Conservation (phyloP, 2,797 vertebrate genomes). For the Characodon lateralis region DNA sequence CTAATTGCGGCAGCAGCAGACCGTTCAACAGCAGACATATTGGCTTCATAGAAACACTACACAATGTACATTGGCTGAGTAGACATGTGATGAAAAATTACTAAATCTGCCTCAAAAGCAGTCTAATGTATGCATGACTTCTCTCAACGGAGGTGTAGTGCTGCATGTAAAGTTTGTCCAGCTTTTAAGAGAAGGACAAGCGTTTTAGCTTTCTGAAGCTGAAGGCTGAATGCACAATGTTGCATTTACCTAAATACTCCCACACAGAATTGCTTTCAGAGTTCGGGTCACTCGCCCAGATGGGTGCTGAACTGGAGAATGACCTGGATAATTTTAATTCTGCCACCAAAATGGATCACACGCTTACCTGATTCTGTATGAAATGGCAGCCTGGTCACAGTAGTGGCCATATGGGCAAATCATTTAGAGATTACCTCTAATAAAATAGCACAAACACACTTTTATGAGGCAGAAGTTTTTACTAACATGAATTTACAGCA, state of each 20-base stretch:
- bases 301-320: slow-evolving; percentile 21
- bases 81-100: not conserved
- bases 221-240: slow-evolving; percentile 8
- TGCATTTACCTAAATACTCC: not conserved
- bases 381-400: slow-evolving; percentile 18
- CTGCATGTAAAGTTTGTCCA: slow-evolving; percentile 12
- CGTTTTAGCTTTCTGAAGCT: slow-evolving; percentile 7
- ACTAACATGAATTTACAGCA: not conserved
- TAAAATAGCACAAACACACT: slow-evolving; percentile 17
- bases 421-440: slow-evolving; percentile 25
- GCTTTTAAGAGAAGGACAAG: slow-evolving; percentile 4
- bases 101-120: slow-evolving; percentile 1
- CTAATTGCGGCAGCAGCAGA: slow-evolving; percentile 15
- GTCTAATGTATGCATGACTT: not conserved
- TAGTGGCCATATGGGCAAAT: slow-evolving; percentile 9
- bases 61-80: slow-evolving; percentile 8
- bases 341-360: slow-evolving; percentile 31
- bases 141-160: not conserved
- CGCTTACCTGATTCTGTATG: slow-evolving; percentile 16
- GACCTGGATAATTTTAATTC: slow-evolving; percentile 38
- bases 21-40: not conserved
- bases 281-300: slow-evolving; percentile 42
- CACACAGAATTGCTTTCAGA: slow-evolving; percentile 6
- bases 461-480: slow-evolving; percentile 26
- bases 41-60: slow-evolving; percentile 5